Base-by-base conservation (phyloP, 2,888 invertebrate genomes). In the Drosophila pseudotakahashii region DNA sequence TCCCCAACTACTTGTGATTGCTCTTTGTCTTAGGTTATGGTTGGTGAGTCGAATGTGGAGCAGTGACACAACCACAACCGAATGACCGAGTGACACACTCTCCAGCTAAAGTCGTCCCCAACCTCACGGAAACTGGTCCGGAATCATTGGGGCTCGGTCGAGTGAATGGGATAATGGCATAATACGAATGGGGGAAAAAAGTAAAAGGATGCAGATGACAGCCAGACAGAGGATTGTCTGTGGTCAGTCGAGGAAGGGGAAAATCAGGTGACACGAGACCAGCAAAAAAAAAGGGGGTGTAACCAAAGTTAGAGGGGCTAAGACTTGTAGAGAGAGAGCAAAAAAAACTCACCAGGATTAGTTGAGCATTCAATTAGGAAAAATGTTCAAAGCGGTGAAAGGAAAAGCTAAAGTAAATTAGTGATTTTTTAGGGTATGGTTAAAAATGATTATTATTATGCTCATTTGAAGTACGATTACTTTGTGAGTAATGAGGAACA, bases 31-130 rank as follows among this genome's bases (percentile, higher is more conserved):
- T 78, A 73, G 79, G 77, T 79, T 82, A 88, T 88, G 88, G 76
- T 77, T 76, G 67, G 41, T 68, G 79, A 62, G 73, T 77, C 57
- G 16, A 44, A 60, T 73, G 75, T 82, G 71, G 75, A 57, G 78
- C 78, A 72, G 72, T 77, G 80, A 76, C 78, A 80, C 75, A 80
- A 80, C 36, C 78, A 80, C 73, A 77, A 73, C 37, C 62, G 67
- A 73, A 59, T 88, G 84, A 87, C 87, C 87, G 73, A 85, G 71
- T 85, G 89, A 84, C 84, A 88, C 76, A 84, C 70, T 84, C 76
- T 32, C 51, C 60, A 36, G 45, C 2, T 32, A 19, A 5, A 39
- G 9, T 55, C 9, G 48, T 16, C 34, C 34, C 48, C 48, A 48
- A 70, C 41, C 54, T 72, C 37, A 3, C 55, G 10, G 45, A 67